These are phyloP conservation scores for Triplophysa siluroides DNA, from an alignment of 2,113 vertebrate species.

Conservation along the genomic window DNA sequence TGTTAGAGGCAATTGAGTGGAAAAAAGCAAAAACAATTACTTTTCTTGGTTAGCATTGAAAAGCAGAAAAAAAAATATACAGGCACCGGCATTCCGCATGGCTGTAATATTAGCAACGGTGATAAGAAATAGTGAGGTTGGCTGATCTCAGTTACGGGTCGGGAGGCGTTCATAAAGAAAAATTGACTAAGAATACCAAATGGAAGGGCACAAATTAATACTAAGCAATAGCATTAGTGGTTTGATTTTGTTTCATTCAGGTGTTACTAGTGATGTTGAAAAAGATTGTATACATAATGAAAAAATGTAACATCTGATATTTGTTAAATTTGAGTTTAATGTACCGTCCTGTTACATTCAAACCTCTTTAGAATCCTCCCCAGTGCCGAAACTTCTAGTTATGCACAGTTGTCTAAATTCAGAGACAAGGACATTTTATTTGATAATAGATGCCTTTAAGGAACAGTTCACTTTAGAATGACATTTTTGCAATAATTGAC, in stretches of 20 bases:
- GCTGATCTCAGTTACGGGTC: background rate
- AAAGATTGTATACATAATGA: background rate
- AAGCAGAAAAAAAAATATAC: slow-evolving; percentile 8
- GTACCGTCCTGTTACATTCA: too few relatives aligned
- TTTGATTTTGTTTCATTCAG: background rate
- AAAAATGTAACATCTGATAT: background rate
- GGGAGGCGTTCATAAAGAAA: background rate
- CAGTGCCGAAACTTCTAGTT: too few relatives aligned
- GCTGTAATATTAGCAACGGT: slow-evolving; percentile 1
- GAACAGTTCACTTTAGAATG: too few relatives aligned
- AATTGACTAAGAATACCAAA: background rate
- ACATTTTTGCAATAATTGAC: too few relatives aligned
- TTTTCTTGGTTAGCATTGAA: slow-evolving; percentile 26
- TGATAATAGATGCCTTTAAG: too few relatives aligned
- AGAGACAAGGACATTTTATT: too few relatives aligned
- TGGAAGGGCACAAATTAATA: slow-evolving; percentile 8
- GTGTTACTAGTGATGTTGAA: slow-evolving; percentile 2
- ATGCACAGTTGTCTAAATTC: too few relatives aligned
- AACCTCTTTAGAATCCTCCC: too few relatives aligned
- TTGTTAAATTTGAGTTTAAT: background rate
- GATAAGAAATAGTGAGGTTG: slow-evolving; percentile 20
- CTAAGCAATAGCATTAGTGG: background rate
- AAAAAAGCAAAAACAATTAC: slow-evolving; percentile 36
- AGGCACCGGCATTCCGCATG: slow-evolving; percentile 1
- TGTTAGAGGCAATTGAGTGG: slow-evolving; percentile 51